Percentiles rank a stretch among this genome's conserved stretches.
phyloP scores from a whole-genome alignment of 2,888 invertebrate genomes.

The Desoria tigrina region DNA sequence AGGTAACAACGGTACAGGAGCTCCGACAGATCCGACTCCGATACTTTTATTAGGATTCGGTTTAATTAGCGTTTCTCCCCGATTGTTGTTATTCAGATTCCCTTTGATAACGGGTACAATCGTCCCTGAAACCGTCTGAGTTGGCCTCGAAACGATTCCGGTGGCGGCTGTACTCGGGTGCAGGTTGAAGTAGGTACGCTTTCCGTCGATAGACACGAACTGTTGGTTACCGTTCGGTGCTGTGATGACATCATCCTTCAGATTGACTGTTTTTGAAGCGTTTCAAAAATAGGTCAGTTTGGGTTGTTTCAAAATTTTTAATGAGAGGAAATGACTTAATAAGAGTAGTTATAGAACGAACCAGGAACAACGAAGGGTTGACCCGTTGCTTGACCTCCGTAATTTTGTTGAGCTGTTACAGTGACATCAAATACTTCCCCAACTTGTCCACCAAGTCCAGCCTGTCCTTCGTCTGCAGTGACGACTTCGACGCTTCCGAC shows the following conservation, averaged over 20 bases:
- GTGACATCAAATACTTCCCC: constrained; percentile 82
- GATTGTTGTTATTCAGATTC: neutral
- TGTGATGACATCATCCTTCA: constrained; percentile 68
- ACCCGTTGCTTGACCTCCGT: constrained; percentile 63
- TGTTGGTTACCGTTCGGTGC: constrained; percentile 75
- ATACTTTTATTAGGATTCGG: constrained; percentile 28
- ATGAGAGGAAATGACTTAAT: too few relatives aligned
- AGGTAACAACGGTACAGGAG: constrained; percentile 41
- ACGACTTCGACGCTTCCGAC: constrained; percentile 58
- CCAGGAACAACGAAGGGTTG: constrained; percentile 63
- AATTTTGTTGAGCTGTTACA: constrained; percentile 82
- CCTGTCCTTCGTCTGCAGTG: constrained; percentile 59
- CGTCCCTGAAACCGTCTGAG: constrained; percentile 36
- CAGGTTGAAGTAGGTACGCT: constrained; percentile 81
- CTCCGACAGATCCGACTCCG: constrained; percentile 45
- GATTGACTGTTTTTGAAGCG: constrained; percentile 8
- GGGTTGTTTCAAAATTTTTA: too few relatives aligned
- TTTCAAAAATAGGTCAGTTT: neutral
- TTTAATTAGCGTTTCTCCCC: neutral
- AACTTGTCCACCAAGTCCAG: constrained; percentile 60
- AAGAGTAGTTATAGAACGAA: too few relatives aligned
- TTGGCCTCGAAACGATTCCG: constrained; percentile 38
- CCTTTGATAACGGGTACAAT: constrained; percentile 25
- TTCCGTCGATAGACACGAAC: constrained; percentile 88
- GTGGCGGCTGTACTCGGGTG: constrained; percentile 62